Evolutionary conservation across 2,113 vertebrate species (phyloP).

Genomic region (Phyllopteryx taeniolatus): DNA sequence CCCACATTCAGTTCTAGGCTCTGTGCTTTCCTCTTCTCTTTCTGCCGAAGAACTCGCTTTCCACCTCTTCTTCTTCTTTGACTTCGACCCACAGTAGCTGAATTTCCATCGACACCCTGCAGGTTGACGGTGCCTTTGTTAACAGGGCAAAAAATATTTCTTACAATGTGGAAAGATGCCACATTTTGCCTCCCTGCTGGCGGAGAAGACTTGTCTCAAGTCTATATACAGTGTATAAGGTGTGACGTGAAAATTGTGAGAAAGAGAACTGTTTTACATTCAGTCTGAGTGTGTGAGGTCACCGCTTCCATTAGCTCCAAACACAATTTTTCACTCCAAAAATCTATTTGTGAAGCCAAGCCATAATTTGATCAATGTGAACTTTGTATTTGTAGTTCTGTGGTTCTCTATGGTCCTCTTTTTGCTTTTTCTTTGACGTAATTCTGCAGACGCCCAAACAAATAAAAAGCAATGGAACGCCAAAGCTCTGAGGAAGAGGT

Average conservation of each 20-base stretch:
- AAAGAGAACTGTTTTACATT: too few relatives aligned
- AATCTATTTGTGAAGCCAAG: not conserved
- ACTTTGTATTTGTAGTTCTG: not conserved
- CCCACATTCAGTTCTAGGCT: too few relatives aligned
- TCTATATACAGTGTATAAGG: too few relatives aligned
- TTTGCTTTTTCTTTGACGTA: not conserved
- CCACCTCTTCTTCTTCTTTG: too few relatives aligned
- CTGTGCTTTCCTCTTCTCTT: too few relatives aligned
- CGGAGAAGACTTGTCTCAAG: not conserved
- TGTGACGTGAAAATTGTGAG: not conserved
- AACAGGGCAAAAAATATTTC: not conserved
- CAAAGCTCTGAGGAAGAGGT: not conserved
- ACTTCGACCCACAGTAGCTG: too few relatives aligned
- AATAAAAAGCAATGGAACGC: not conserved
- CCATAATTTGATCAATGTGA: not conserved
- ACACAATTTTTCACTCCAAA: not conserved
- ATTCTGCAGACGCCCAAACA: too few relatives aligned
- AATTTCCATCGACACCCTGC: too few relatives aligned
- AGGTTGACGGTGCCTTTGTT: not conserved
- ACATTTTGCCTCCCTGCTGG: not conserved
- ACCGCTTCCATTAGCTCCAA: not conserved
- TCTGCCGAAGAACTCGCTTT: too few relatives aligned
- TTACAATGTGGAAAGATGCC: not conserved
- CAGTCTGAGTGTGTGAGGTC: not conserved
- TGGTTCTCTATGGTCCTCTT: not conserved